These are phyloP conservation scores for Hydraecia micacea DNA, from an alignment of 2,888 invertebrate species.

Conservation along the genomic window DNA sequence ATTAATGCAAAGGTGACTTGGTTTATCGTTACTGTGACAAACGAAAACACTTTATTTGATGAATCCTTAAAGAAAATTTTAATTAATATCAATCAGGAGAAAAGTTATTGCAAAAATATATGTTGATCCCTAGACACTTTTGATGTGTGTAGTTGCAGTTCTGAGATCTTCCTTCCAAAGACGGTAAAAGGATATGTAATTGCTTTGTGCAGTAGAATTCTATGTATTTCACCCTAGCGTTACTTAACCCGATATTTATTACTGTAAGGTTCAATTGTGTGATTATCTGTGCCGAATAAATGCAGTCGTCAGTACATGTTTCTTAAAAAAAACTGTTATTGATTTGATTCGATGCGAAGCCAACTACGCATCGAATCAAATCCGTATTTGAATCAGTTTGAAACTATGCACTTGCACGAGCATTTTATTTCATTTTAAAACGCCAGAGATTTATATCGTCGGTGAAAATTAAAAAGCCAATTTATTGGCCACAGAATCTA, in stretches of 20 bases:
- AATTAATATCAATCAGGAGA: too few relatives aligned
- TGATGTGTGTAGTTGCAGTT: background rate
- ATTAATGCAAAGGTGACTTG: too few relatives aligned
- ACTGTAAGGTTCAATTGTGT: background rate
- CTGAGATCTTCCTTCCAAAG: background rate
- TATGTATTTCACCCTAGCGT: background rate
- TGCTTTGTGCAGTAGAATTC: background rate
- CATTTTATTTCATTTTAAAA: background rate
- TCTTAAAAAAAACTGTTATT: too few relatives aligned
- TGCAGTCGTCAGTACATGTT: background rate
- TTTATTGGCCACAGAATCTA: background rate
- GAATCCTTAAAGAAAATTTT: too few relatives aligned
- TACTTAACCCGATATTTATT: background rate
- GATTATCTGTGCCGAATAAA: background rate
- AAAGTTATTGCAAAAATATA: too few relatives aligned
- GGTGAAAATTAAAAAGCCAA: slow-evolving; percentile 11
- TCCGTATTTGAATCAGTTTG: background rate
- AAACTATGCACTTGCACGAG: background rate
- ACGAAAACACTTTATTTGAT: too few relatives aligned
- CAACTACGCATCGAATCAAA: background rate
- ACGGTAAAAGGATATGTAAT: background rate
- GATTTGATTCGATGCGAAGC: too few relatives aligned
- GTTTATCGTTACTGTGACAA: too few relatives aligned
- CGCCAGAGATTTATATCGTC: background rate
- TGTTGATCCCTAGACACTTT: too few relatives aligned